Evolutionary conservation across 1,140 invertebrate species (phyloP).

Genomic region (Micrasema longulum): DNA sequence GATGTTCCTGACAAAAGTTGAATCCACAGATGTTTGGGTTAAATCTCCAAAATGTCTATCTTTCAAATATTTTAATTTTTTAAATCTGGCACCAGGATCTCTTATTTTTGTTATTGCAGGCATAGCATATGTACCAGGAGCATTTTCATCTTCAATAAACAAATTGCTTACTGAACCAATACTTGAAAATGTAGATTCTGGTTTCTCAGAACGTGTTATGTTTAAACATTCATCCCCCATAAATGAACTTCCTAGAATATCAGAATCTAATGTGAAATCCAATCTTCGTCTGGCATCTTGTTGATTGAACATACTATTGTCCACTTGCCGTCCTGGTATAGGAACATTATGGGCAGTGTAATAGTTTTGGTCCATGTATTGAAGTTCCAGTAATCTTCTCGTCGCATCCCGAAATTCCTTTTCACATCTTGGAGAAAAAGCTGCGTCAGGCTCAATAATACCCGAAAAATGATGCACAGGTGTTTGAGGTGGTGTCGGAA

Average conservation of each 20-base stretch:
- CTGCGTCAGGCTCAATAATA: constrained; percentile 5
- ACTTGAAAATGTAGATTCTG: constrained; percentile 2
- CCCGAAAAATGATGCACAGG: constrained; percentile 2
- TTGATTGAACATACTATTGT: neutral
- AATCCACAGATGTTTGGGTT: constrained; percentile 2
- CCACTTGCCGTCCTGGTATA: neutral
- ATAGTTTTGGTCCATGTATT: neutral
- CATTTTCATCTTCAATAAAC: constrained; percentile 15
- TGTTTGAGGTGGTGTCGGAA: neutral
- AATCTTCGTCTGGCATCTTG: constrained; percentile 2
- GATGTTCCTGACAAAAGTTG: neutral
- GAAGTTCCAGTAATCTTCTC: neutral
- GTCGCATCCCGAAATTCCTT: constrained; percentile 2
- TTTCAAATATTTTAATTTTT: constrained; percentile 30
- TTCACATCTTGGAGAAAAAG: neutral
- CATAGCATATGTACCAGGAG: constrained; percentile 5
- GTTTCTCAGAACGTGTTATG: neutral
- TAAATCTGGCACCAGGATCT: constrained; percentile 15
- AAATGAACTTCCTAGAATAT: neutral
- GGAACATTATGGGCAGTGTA: neutral
- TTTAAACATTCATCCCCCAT: constrained; percentile 1
- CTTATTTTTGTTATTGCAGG: constrained; percentile 1
- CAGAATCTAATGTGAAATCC: constrained; percentile 6
- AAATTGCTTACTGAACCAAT: constrained; percentile 6
- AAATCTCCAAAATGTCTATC: constrained; percentile 16